Base-by-base conservation (phyloP, 2,888 invertebrate species). In the Kuschelorhynchus macadamiae region DNA sequence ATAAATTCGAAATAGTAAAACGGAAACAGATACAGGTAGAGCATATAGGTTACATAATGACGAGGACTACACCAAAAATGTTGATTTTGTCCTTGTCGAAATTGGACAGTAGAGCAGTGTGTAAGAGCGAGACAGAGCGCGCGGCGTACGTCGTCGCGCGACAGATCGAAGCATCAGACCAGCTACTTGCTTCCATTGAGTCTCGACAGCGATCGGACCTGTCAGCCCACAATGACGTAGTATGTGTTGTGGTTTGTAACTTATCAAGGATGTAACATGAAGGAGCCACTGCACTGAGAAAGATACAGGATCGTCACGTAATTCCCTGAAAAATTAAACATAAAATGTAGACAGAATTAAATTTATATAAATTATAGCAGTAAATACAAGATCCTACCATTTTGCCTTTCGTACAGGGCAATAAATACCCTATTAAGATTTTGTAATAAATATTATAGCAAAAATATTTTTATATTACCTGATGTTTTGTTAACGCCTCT, bases 161-260 rank as follows among this genome's bases (percentile, higher is more conserved):
- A 72, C 63, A 74, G 69, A 49, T 14, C 47, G 59, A 36, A 47
- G 36, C 59, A 49, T 49, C 83, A 84, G 83, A 83, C 83, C 84
- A 82, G 84, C 83, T 83, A 83, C 82, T 83, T 82, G 79, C 78
- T 79, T 78, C 77, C 47, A 53, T 69, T 60, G 49, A 69, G 76
- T 78, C 77, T 71, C 72, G 25, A 17, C 33, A 76, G 77, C 77
- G 80, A 81, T 82, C 82, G 83, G 82, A 79, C 83, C 82, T 80
- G 82, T 81, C 81, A 82, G 81, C 81, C 79, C 81, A 80, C 78
- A 80, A 80, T 79, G 80, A 80, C 73, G 77, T 75, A 75, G 75
- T 72, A 67, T 74, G 73, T 25, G 3, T 25, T 74, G 36, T 57
- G 62, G 53, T 72, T 74, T 76, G 77, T 70, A 71, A 72, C 55